Base-by-base conservation (phyloP, 2,888 invertebrate genomes). In the Chloromyia formosa region DNA sequence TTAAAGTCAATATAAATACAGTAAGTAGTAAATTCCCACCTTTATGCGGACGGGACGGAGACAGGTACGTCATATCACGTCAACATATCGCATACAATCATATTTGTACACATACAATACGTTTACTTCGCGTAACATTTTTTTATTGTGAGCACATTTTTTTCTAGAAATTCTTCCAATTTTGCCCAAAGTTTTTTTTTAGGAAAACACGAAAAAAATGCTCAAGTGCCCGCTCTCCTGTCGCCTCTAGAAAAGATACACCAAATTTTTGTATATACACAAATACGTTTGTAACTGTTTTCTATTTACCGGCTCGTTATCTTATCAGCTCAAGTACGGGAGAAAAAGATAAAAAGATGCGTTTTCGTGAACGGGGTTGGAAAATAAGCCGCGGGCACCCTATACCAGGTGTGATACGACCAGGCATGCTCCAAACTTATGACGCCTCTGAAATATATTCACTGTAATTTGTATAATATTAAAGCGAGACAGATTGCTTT, bases 401-500 rank as follows among this genome's bases (percentile, higher is more conserved):
- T 35, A n/a, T 5, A 20, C 49, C 66, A 66, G 66, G 66, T 66
- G 62, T 40, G 23, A 42, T 14, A 35, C 45, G 9, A 66, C 20
- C 20, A 66, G 49, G 45, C 45, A 58, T 18, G 71, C 14, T 35
- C 56, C 23, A 56, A 35, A 53, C 40, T 40, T 40, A 58, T 35
- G 68, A 56, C 40, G 69, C 54, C 54, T 69, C 69, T 22, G 16
- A 20, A 20, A 35, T 35, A 35, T 35, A 35, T 35, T 35, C 27
- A 35, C n/a, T n/a, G n/a, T n/a, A n/a, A n/a, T n/a, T n/a, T n/a
- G n/a, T 35, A 35, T 61, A 27, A 20, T 20, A 49, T 20, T 18
- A 60, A 73, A 73, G 23, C 60, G 73, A 73, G 49, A 61, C n/a
- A 49, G 73, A 49, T 14, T 49, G 27, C 22, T 76, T 77, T 76